These are phyloP conservation scores for Globia sparganii DNA, from an alignment of 2,888 invertebrate genomes.

Conservation along the genomic window DNA sequence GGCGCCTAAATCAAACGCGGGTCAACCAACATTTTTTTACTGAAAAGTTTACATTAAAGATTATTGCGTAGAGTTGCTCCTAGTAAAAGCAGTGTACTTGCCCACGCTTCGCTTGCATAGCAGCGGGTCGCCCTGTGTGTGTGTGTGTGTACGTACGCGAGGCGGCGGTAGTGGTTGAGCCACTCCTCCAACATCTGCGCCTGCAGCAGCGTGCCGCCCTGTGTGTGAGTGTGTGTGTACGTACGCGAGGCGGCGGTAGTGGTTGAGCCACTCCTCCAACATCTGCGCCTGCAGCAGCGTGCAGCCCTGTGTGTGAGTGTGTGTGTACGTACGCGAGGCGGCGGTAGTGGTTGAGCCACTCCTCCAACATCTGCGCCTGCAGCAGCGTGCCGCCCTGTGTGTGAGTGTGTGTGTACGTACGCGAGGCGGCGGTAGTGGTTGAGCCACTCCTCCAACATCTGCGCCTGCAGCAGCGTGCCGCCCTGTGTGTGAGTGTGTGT, in stretches of 20 bases:
- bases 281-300: constrained; percentile 94
- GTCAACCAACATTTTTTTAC: not conserved
- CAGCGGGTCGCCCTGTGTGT: constrained; percentile 92
- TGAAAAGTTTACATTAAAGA: not conserved
- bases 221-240: constrained; percentile 75
- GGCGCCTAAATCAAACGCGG: not conserved
- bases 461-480: constrained; percentile 94
- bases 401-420: constrained; percentile 89
- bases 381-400: constrained; percentile 94
- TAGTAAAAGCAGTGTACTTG: not conserved
- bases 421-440: constrained; percentile 97
- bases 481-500: constrained; percentile 90
- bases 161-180: constrained; percentile 97
- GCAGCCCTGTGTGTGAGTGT: constrained; percentile 81
- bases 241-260: constrained; percentile 94
- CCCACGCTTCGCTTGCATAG: not conserved
- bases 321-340: constrained; percentile 91
- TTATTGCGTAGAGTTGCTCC: not conserved
- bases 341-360: constrained; percentile 98
- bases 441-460: constrained; percentile 97
- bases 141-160: constrained; percentile 90
- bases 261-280: constrained; percentile 97
- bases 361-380: constrained; percentile 93
- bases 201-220: constrained; percentile 94
- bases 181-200: too few species aligned